Base-by-base conservation (phyloP, 2,888 invertebrate species). In the Lydus trimaculatus region DNA sequence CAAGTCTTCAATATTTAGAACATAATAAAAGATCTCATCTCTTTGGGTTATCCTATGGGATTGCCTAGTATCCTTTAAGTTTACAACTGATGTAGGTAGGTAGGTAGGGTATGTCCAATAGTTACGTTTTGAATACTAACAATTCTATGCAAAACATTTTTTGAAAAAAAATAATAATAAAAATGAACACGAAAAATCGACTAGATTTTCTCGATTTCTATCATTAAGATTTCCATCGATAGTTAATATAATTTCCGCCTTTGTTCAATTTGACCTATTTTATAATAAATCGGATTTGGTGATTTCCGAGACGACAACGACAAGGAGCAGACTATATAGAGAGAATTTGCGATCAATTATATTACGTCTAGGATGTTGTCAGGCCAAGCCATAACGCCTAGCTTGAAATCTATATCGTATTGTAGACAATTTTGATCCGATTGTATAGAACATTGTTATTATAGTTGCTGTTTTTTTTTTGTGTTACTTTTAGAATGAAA, bases 1-100 rank as follows among this genome's bases (percentile, higher is more conserved):
- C 64, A 76, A 75, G 70, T 76, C 77, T 75, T 75, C 78, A 77
- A 79, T 79, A 79, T 79, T 79, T 79, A 78, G 78, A 77, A 76
- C 77, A 79, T 76, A 79, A 79, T 79, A 79, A 78, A 77, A 76
- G 74, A 75, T 72, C 75, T 73, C 71, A 69, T 72, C 72, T 62
- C 69, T n/a, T 23, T 11, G 56, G 56, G 56, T 56, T 72, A 77
- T 76, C 75, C 75, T 76, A 70, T 70, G 75, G 78, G 79, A 79
- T 78, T 76, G n/a, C n/a, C 73, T 70, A 70, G 71, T 66, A 70
- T 68, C 67, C 73, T 74, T 72, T 70, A 72, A 76, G 73, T 75
- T 78, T 75, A 76, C 74, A 76, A 75, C 72, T 75, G 73, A 25
- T 56, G 25, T 25, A n/a, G n/a, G n/a, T n/a, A n/a, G n/a, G n/a